A percentile compares a stretch with the other conserved stretches of the same genome.
phyloP scores from a whole-genome alignment of 1,140 invertebrate genomes.

The Bactericera cockerelli region DNA sequence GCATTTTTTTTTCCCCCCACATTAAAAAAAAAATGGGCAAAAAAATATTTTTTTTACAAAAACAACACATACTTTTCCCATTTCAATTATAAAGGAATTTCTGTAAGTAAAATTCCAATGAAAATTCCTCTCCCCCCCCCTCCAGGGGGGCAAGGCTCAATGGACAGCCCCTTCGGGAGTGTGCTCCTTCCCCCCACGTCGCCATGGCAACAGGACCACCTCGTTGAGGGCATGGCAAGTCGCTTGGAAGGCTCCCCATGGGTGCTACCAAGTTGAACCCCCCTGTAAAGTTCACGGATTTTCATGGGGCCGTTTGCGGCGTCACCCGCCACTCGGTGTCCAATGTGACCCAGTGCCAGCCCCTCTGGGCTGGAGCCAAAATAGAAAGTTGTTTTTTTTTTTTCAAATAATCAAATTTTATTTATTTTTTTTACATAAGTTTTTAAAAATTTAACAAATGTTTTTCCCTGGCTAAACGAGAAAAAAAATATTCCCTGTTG shows the following conservation, averaged over 20 bases:
- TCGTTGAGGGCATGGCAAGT: conserved; percentile 74
- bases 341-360: conserved; percentile 48
- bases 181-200: conserved; percentile 56
- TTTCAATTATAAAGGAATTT: no score
- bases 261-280: conserved; percentile 64
- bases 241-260: conserved; percentile 73
- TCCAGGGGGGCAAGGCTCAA: conserved; percentile 62
- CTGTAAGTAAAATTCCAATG: no score
- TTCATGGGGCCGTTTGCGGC: conserved; percentile 60
- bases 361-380: conserved; percentile 66
- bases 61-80: no score
- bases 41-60: no score
- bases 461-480: no score
- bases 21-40: no score
- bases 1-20: no score
- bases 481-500: no score
- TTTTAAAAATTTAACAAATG: no score
- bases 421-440: no score
- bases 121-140: conserved; percentile 1
- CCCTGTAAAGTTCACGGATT: conserved; percentile 57
- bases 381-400: no score
- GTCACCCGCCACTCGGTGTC: neutral
- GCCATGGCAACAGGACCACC: conserved; percentile 72
- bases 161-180: conserved; percentile 64
- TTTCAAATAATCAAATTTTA: no score